Base-by-base conservation (phyloP, 2,888 invertebrate species). In the Netelia inedita region DNA sequence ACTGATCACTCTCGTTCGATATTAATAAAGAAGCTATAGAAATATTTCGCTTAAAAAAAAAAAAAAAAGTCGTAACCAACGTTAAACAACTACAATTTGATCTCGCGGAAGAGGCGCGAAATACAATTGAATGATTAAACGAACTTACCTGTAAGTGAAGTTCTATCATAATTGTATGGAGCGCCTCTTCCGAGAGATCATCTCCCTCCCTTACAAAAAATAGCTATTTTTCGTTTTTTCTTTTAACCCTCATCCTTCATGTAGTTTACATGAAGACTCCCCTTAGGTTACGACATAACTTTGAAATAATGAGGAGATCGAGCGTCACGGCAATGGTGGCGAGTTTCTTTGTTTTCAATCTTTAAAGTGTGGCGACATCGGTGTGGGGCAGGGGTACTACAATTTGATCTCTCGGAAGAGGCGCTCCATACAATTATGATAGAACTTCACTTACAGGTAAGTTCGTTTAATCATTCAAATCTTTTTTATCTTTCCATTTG, bases 51-150 rank as follows among this genome's bases (percentile, higher is more conserved):
- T 65, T 65, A n/a, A 0, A 5, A 8, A 28, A 28, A 28, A 28
- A 28, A 28, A n/a, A 41, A n/a, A 19, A 41, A 41, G 41, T 14
- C 65, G 43, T 43, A 65, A 65, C 65, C 65, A 65, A 41, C 41
- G 11, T 65, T 65, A 41, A 65, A 19, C 65, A 65, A 41, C 19
- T 65, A 87, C 88, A 87, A 84, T 87, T 88, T 82, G 80, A 53
- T 53, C 53, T 53, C 16, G 3, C 14, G 53, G 16, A 53, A 53
- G 16, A 53, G 53, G 53, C 53, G 53, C 53, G 53, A 53, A 14
- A 53, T 53, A 53, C 14, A 53, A 53, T 35, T 35, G 6, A 35
- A 35, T 6, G 35, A 35, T 35, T 35, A 35, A 35, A 35, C 8
- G 35, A 35, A 35, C 35, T 35, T 35, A 35, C 35, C 35, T 35